Evolutionary conservation across 2,888 invertebrate genomes (phyloP), one percentile per base, ranked within the genome.

Genomic region (Odontocerum albicorne): DNA sequence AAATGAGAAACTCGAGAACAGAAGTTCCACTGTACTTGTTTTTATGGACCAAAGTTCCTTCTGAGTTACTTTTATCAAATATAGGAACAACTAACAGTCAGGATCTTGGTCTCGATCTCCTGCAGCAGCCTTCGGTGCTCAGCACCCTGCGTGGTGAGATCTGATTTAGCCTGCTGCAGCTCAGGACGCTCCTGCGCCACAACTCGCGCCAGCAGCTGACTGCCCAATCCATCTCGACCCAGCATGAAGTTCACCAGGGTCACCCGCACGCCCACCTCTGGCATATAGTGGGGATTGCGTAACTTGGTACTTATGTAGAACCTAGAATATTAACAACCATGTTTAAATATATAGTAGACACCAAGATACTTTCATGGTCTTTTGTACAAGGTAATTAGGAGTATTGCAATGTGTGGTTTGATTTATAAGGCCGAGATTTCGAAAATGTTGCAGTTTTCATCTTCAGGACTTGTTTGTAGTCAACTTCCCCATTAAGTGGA

Each of bases 261-360:
- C 4, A 91, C 89, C 70, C 96, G 93, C 0, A 94, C 94, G 1
- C 95, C 90, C 4, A 95, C 86, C 74, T 97, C 96, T 0, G 96
- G 96, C 49, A 95, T 71, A 68, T 95, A 96, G 72, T 96, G 96
- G 0, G 96, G 96, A 75, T 96, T 96, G 16, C 92, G 80, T 39
- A 95, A 73, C 68, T 95, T 96, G 2, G 96, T 96, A 13, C 95
- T 95, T 63, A 97, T 92, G 69, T 94, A 96, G 59, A 97, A 82
- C 64, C 93, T 90, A 64, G 15, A 65, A 10, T 27, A 27, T 27
- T 27, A 27, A 27, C 27, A 10, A 27, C 4, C 27, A 27, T 4
- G 6, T 27, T 4, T 27, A 27, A 27, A 27, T 7, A 27, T 7
- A 27, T 27, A 27, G 10, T 7, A 7, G 27, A 27, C 27, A 27